Evolutionary conservation across 35 echinoderm and acorn worm species (phyloP).

Genomic region (Apostichopus californicus): DNA sequence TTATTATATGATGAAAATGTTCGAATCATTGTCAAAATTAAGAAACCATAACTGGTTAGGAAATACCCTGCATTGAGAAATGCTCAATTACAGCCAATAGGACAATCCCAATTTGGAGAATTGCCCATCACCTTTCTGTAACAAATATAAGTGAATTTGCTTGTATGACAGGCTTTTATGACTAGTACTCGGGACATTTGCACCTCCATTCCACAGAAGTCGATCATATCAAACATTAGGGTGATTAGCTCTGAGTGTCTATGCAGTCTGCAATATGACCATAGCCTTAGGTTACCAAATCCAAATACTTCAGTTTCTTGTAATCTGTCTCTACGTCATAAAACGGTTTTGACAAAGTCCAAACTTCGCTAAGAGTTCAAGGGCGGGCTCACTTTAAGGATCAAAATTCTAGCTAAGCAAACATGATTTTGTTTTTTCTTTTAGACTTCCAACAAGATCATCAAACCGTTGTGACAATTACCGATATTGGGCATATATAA

Average conservation of each 20-base stretch:
- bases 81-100: too few species aligned
- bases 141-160: too few species aligned
- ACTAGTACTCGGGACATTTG: background rate
- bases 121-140: too few species aligned
- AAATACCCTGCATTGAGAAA: too few species aligned
- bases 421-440: background rate
- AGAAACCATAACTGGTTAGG: too few species aligned
- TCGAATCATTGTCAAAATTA: too few species aligned
- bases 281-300: background rate
- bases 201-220: too few species aligned
- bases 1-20: too few species aligned
- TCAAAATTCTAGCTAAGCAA: background rate
- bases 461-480: background rate
- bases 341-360: background rate
- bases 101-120: too few species aligned
- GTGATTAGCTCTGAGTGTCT: background rate
- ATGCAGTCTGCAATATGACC: background rate
- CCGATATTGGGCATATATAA: too few species aligned
- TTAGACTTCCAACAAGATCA: conserved; percentile 35
- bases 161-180: background rate
- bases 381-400: background rate
- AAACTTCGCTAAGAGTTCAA: background rate
- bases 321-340: conserved; percentile 6
- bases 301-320: background rate
- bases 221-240: too few species aligned